Evolutionary conservation across 92 coral and sea anemone species (phyloP).

Genomic region (Diadumene lineata): DNA sequence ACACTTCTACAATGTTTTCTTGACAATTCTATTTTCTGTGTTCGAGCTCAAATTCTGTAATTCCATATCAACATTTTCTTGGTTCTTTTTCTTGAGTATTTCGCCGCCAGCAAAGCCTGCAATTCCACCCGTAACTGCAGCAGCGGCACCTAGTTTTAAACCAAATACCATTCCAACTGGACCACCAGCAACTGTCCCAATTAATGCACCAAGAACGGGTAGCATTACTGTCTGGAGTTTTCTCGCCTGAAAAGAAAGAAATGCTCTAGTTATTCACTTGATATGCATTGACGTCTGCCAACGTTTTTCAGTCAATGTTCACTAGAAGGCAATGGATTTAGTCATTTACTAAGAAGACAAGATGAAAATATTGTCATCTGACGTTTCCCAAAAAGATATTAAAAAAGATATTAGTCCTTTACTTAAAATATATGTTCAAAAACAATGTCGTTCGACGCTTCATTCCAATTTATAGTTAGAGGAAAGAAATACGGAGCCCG

Average conservation of each 20-base stretch:
- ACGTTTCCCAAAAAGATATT: no score
- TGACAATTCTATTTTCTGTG: conserved; percentile 37
- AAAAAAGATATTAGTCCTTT: no score
- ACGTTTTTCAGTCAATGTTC: no score
- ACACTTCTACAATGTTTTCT: conserved; percentile 20
- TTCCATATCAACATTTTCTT: conserved; percentile 75
- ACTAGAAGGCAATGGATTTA: no score
- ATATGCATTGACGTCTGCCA: no score
- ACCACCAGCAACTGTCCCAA: conserved; percentile 91
- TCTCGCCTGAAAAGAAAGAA: conserved; percentile 61
- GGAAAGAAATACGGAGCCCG: no score
- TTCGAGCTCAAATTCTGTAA: conserved; percentile 83
- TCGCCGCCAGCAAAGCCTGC: conserved; percentile 85
- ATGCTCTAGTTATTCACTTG: no score
- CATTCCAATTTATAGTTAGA: no score
- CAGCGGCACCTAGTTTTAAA: conserved; percentile 86
- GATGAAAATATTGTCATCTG: no score
- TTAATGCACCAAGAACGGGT: conserved; percentile 87
- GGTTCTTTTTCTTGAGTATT: conserved; percentile 68
- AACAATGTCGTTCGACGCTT: no score
- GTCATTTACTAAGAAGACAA: no score
- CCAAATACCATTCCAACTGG: conserved; percentile 92
- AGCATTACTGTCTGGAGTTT: conserved; percentile 76
- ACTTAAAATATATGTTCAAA: no score
- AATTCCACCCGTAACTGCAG: conserved; percentile 89